Evolutionary conservation across 92 coral and sea anemone genomes (phyloP), one percentile per base, ranked within the genome.

Genomic region (Actinostola sp.): DNA sequence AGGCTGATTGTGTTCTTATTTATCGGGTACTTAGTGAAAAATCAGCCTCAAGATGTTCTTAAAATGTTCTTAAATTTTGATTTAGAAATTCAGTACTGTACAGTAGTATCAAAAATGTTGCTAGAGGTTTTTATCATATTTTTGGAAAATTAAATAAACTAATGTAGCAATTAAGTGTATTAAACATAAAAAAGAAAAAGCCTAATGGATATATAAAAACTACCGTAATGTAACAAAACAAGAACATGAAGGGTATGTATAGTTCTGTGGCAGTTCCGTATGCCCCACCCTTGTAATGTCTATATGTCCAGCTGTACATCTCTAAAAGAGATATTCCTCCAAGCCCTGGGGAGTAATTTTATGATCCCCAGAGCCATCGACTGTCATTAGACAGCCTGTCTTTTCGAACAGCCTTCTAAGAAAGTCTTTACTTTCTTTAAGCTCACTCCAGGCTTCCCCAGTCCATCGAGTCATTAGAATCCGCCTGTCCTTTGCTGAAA

Each of bases 381-480:
- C 81, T 72, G 84, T 84, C 38, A 71, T 24, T 59, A 84, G 58
- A 44, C 84, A 84, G 71, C 84, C 89, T 35, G 89, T 78, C 64
- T 84, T 84, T 74, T 77, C 70, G 49, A 78, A 84, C 46, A 78
- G 53, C 57, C 76, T 77, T 29, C 21, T 62, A 6, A 74, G 60
- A 61, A 74, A 74, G n/a, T 50, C 60, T 66, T 34, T 62, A 43
- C 31, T 58, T 33, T 70, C 51, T 23, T 28, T 45, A 5, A 84
- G 81, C 67, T 84, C 81, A 16, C 72, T 72, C 89, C 83, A 79
- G 13, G 83, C 79, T 41, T 68, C 80, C 29, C 79, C 83, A 32
- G 91, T 57, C 91, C 86, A 86, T 38, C 73, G 53, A 0, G 90
- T 85, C 90, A 78, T 79, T 10, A 79, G 43, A 26, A 85, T 79